Base-by-base conservation (phyloP, 2,113 vertebrate species). In the Paracanthobrama guichenoti region DNA sequence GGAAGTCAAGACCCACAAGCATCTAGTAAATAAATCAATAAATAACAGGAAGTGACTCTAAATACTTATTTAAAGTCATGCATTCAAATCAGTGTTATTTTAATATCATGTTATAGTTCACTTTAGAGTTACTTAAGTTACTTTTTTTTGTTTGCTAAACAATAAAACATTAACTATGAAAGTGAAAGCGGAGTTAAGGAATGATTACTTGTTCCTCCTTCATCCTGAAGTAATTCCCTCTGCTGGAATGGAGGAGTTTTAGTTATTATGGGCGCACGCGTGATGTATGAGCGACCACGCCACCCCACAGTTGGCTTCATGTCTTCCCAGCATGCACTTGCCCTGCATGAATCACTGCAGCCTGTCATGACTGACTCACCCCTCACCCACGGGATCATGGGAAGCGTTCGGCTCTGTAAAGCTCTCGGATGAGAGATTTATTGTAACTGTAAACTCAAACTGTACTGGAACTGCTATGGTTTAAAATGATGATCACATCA, bases 281-380 rank as follows among this genome's bases (percentile, higher is more conserved):
- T 64, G 71, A 46, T 62, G 78, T 80, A 26, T 22, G 11, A 55
- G 57, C 48, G 78, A 81, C 20, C 84, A n/a, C 67, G 71, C 46
- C 75, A 26, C 26, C 28, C 75, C 35, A 5, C 46, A 71, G 39
- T 46, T 62, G 26, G 53, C 12, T 48, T 64, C 79, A 69, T 82
- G 87, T 81, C 87, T 75, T 82, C 86, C 87, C 89, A 86, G 71
- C 75, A 50, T 77, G 72, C 80, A 82, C 83, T 84, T 91, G 87
- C 53, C 74, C 86, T 2, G 2, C 55, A 86, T 92, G 90, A 94
- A 87, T 92, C 89, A 93, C 83, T 67, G 79, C 87, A 84, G 57
- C 91, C 86, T 79, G 87, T 78, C 48, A 85, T 31, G 14, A 79
- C 87, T 91, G 90, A 92, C 88, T 92, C 90, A 92, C 57, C 85